These are phyloP conservation scores for Cyclina sinensis DNA, from an alignment of 1,140 invertebrate species.

Conservation along the genomic window DNA sequence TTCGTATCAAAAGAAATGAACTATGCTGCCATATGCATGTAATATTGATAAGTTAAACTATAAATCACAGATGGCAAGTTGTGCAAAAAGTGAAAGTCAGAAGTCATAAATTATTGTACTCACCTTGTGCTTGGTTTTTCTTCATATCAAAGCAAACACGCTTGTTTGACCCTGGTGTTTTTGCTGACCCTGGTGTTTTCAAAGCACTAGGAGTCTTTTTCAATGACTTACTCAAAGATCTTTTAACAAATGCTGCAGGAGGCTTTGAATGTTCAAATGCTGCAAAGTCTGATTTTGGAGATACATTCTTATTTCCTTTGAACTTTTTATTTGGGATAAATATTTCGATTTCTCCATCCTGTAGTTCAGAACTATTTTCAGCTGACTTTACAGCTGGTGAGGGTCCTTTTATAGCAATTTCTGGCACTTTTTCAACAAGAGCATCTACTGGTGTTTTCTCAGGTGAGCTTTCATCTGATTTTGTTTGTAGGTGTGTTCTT, in stretches of 20 bases:
- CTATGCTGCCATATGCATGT: no score
- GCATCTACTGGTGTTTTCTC: not conserved
- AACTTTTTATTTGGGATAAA: conserved; percentile 63
- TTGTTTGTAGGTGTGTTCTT: not conserved
- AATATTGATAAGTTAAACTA: no score
- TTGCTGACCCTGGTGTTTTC: not conserved
- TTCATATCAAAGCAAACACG: conserved; percentile 71
- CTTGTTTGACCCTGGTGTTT: conserved; percentile 20
- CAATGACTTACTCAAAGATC: conserved; percentile 4
- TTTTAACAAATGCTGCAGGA: conserved; percentile 66
- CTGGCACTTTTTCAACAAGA: not conserved
- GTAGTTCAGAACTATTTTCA: not conserved
- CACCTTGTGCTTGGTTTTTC: conserved; percentile 66
- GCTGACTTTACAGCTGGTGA: not conserved
- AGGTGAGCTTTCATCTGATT: not conserved
- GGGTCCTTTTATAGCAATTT: not conserved
- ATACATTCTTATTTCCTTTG: conserved; percentile 43
- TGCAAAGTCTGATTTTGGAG: conserved; percentile 58
- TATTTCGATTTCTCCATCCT: conserved; percentile 57
- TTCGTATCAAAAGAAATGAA: no score
- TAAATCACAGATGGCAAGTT: no score
- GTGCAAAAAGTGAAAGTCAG: no score
- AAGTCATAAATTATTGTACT: no score
- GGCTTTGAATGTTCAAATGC: conserved; percentile 64
- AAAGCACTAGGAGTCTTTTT: conserved; percentile 6